Conservation (phyloP, 2,797 vertebrate species). For the Okamejei kenojei region DNA sequence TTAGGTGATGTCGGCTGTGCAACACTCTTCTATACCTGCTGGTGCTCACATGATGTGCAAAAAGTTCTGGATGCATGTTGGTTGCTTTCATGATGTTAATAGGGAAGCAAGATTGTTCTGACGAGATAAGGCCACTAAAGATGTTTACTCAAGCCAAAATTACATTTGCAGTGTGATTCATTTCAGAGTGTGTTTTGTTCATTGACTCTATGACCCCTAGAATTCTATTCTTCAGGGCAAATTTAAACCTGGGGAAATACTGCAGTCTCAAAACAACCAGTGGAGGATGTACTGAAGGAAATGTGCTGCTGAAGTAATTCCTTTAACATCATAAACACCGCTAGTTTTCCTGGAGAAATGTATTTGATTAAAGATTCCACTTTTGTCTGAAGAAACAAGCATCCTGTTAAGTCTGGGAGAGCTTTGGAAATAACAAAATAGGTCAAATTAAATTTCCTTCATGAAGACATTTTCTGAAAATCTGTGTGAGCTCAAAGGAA, state of each 20-base stretch:
- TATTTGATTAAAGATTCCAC: not conserved
- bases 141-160: not conserved
- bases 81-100: not conserved
- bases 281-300: constrained; percentile 33
- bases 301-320: constrained; percentile 37
- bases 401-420: constrained; percentile 26
- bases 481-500: constrained; percentile 18
- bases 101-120: constrained; percentile 10
- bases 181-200: constrained; percentile 5
- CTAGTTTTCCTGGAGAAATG: constrained; percentile 18
- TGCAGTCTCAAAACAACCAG: not conserved
- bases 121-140: not conserved
- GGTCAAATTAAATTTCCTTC: constrained; percentile 40
- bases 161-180: not conserved
- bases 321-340: constrained; percentile 36
- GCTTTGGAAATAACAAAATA: constrained; percentile 40
- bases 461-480: constrained; percentile 38
- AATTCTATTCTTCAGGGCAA: not conserved
- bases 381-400: constrained; percentile 28
- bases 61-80: not conserved
- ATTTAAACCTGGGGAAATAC: constrained; percentile 25
- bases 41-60: not conserved
- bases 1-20: not conserved
- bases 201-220: constrained; percentile 29
- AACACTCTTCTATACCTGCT: not conserved